phyloP scores from a whole-genome alignment of 2,888 invertebrate genomes.

The Theristus sp. region DNA sequence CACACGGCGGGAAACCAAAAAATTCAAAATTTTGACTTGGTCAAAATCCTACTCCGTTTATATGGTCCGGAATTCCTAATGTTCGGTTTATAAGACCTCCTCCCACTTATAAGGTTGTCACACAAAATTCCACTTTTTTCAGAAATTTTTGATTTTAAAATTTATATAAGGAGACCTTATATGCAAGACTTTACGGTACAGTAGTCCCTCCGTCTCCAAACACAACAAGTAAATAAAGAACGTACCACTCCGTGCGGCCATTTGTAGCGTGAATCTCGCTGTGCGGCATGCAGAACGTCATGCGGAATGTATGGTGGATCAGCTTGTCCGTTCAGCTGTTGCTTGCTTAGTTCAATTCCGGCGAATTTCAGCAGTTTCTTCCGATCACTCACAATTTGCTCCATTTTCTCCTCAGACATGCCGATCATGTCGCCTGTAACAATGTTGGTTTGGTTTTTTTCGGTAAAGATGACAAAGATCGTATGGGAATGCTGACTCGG shows the following conservation, averaged over 20 bases:
- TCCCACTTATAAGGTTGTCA: too few species aligned
- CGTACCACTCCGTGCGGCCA: not conserved
- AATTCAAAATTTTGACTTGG: not conserved
- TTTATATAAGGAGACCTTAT: too few species aligned
- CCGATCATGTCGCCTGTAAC: not conserved
- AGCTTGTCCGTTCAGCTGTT: not conserved
- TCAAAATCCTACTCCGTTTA: too few species aligned
- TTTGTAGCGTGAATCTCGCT: not conserved
- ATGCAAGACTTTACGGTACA: too few species aligned
- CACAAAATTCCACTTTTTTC: too few species aligned
- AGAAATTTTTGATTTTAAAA: too few species aligned
- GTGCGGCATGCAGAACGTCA: not conserved
- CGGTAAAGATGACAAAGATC: not conserved
- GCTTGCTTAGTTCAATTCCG: not conserved
- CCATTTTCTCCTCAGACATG: not conserved
- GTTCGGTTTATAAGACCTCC: too few species aligned
- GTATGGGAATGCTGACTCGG: not conserved
- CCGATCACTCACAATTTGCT: not conserved
- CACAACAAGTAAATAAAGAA: not conserved
- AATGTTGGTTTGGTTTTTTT: not conserved
- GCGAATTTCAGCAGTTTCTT: not conserved
- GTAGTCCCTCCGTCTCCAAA: not conserved
- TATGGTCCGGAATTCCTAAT: too few species aligned
- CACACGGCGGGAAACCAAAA: too few species aligned
- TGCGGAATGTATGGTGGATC: not conserved